A percentile compares a stretch with the other conserved stretches of the same genome.
These are phyloP conservation scores for Hyposoter dolosus DNA, from an alignment of 2,888 invertebrate species.

Conservation along the genomic window DNA sequence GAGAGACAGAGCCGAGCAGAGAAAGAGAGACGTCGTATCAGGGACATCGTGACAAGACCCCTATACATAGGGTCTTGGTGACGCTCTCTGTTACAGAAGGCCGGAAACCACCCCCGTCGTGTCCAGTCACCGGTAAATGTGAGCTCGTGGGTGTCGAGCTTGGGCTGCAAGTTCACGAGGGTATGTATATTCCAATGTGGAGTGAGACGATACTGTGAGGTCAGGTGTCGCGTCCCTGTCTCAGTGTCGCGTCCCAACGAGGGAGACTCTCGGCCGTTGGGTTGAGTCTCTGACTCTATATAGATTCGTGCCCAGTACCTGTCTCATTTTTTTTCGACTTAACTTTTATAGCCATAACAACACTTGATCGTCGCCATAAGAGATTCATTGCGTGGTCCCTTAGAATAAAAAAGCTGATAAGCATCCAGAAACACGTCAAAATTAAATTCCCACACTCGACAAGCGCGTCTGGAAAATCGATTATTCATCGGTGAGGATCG, in stretches of 20 bases:
- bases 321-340: background rate
- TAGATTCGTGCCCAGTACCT: background rate
- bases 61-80: slow-evolving; percentile 32
- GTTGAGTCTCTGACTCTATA: slow-evolving; percentile 20
- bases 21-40: slow-evolving; percentile 11
- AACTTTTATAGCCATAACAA: background rate
- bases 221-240: slow-evolving; percentile 63
- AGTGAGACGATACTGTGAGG: slow-evolving; percentile 58
- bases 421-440: background rate
- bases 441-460: background rate
- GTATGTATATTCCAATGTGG: slow-evolving; percentile 9
- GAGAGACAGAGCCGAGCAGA: background rate
- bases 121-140: slow-evolving; percentile 54
- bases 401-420: background rate
- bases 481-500: background rate
- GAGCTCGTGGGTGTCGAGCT: slow-evolving; percentile 35
- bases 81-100: slow-evolving; percentile 47
- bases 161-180: slow-evolving; percentile 24
- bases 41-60: slow-evolving; percentile 37
- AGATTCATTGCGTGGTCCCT: background rate
- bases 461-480: background rate
- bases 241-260: slow-evolving; percentile 20
- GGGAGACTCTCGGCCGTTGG: slow-evolving; percentile 40
- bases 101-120: slow-evolving; percentile 57
- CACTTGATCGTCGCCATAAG: background rate